A percentile compares a stretch with the other conserved stretches of the same genome.
These are phyloP conservation scores for Prionace glauca DNA, from an alignment of 2,797 vertebrate species.

Conservation along the genomic window DNA sequence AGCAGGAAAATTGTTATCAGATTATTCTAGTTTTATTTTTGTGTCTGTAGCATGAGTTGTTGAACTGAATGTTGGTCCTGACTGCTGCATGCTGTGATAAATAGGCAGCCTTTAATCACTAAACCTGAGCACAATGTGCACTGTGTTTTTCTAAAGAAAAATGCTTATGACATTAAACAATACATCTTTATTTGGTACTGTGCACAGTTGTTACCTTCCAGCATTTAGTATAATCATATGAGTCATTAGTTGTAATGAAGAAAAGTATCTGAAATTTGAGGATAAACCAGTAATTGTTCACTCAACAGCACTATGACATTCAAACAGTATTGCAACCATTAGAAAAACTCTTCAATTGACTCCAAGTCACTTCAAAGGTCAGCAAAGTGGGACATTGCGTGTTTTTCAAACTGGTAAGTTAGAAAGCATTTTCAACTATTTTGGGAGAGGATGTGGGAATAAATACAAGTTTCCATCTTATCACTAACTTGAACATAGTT, in stretches of 20 bases:
- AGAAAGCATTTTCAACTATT: not conserved
- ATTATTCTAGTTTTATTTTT: constrained; percentile 11
- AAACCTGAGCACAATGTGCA: constrained; percentile 36
- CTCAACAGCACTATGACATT: not conserved
- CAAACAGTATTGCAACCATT: constrained; percentile 6
- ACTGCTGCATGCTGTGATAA: constrained; percentile 13
- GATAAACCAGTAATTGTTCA: constrained; percentile 33
- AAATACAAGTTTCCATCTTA: not conserved
- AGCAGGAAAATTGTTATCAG: not conserved
- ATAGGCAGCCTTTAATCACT: constrained; percentile 30
- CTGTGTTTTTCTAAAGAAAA: constrained; percentile 35
- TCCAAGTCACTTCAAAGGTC: constrained; percentile 35
- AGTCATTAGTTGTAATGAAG: constrained; percentile 34
- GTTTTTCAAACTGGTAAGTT: constrained; percentile 31
- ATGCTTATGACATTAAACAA: constrained; percentile 34
- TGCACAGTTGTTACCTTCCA: constrained; percentile 31
- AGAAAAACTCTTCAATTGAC: not conserved
- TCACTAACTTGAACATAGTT: not conserved
- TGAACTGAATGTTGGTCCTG: constrained; percentile 15
- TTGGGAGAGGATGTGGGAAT: constrained; percentile 19
- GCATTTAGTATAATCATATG: constrained; percentile 34
- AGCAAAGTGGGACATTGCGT: not conserved
- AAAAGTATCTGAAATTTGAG: constrained; percentile 36
- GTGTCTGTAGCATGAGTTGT: not conserved
- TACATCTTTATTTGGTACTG: constrained; percentile 36